Conservation (phyloP, 2,888 invertebrate species). For the Encarsia formosa region DNA sequence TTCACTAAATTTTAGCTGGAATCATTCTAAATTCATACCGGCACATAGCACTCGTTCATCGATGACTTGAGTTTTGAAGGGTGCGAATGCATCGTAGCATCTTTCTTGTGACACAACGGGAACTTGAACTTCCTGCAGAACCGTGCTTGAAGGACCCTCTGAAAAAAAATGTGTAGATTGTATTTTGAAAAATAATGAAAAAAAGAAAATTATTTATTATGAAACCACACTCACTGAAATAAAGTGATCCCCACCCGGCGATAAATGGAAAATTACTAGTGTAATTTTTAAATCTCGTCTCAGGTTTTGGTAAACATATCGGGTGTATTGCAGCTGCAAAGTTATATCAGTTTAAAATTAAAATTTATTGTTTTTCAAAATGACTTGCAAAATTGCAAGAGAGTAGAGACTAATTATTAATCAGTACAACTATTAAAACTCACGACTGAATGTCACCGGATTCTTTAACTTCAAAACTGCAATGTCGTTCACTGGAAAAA, state of each 20-base stretch:
- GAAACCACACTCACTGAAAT: slow-evolving; percentile 59
- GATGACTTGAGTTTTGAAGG: slow-evolving; percentile 54
- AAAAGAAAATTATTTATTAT: too few species aligned
- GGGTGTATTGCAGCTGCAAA: slow-evolving; percentile 63
- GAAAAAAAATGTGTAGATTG: slow-evolving; percentile 15
- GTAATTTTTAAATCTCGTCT: slow-evolving; percentile 56
- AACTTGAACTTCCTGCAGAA: slow-evolving; percentile 66
- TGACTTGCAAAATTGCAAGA: too few species aligned
- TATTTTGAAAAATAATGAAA: too few species aligned
- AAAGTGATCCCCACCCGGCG: slow-evolving; percentile 78
- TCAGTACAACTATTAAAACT: slow-evolving; percentile 1
- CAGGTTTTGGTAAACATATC: slow-evolving; percentile 68
- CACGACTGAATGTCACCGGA: slow-evolving; percentile 58
- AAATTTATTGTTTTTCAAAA: too few species aligned
- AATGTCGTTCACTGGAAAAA: slow-evolving; percentile 80
- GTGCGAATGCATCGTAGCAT: slow-evolving; percentile 60
- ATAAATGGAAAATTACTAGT: slow-evolving; percentile 64
- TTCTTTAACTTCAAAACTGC: slow-evolving; percentile 65
- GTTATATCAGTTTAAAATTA: too few species aligned
- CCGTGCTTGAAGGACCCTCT: slow-evolving; percentile 66
- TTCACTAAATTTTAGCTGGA: too few species aligned
- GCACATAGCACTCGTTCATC: slow-evolving; percentile 69
- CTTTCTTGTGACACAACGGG: slow-evolving; percentile 63
- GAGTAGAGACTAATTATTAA: too few species aligned
- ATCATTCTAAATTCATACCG: too few species aligned